A percentile compares a stretch with the other conserved stretches of the same genome.
Conservation (phyloP, 2,113 vertebrate genomes). For the Nerophis lumbriciformis region DNA sequence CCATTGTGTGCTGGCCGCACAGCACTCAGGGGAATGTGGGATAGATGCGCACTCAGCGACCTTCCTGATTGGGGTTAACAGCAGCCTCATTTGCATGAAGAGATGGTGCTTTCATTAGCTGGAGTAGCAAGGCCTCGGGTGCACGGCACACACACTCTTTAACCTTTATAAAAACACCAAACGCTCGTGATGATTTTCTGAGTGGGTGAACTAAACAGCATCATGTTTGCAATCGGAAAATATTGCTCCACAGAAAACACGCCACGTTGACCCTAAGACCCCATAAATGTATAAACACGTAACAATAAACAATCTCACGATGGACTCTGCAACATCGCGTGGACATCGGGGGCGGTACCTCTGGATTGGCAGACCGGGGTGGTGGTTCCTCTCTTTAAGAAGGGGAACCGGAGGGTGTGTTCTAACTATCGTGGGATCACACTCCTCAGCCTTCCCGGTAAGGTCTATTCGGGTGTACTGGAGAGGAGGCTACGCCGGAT, state of each 20-base stretch:
- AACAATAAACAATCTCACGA: too few relatives aligned
- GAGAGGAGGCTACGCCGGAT: too few relatives aligned
- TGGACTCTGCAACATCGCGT: too few relatives aligned
- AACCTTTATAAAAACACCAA: constrained; percentile 26
- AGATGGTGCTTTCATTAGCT: constrained; percentile 61
- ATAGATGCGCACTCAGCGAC: constrained; percentile 51
- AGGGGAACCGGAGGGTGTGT: too few relatives aligned
- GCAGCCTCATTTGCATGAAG: constrained; percentile 68
- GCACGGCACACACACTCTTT: constrained; percentile 35
- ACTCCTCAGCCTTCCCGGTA: too few relatives aligned
- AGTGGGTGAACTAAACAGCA: constrained; percentile 9
- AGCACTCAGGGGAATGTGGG: constrained; percentile 48
- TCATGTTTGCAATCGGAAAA: not conserved
- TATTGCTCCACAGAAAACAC: too few relatives aligned
- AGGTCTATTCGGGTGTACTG: too few relatives aligned
- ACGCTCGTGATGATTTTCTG: not conserved
- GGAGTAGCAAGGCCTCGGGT: constrained; percentile 43
- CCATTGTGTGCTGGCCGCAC: constrained; percentile 36
- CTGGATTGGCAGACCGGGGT: too few relatives aligned
- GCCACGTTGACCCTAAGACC: not conserved
- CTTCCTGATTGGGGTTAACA: constrained; percentile 75
- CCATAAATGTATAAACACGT: not conserved
- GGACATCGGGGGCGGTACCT: too few relatives aligned
- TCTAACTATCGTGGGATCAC: too few relatives aligned
- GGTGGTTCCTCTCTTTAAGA: too few relatives aligned